Conservation (phyloP, 1,140 invertebrate genomes). For the Drosophila busckii region DNA sequence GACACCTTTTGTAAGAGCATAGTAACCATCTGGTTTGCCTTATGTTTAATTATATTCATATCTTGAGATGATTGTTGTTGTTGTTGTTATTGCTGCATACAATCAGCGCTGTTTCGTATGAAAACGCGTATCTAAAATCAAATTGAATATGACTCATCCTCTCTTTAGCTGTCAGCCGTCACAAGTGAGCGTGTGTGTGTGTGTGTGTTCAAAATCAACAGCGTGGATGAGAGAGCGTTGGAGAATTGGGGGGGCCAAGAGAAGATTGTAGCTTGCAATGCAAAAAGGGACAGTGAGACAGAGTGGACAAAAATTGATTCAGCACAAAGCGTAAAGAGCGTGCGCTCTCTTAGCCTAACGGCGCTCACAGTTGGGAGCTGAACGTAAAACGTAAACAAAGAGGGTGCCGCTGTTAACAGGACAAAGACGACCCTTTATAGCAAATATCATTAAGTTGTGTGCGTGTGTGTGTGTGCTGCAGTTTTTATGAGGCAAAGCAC, state of each 20-base stretch:
- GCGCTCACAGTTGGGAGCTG: too few species aligned
- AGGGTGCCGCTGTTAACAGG: constrained; percentile 7
- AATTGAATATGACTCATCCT: constrained; percentile 49
- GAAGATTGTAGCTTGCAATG: too few species aligned
- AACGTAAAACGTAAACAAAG: constrained; percentile 21
- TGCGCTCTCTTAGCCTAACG: too few species aligned
- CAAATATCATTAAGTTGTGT: constrained; percentile 1
- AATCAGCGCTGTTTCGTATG: constrained; percentile 51
- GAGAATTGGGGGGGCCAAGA: too few species aligned
- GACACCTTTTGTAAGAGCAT: constrained; percentile 6
- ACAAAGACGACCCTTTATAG: constrained; percentile 24
- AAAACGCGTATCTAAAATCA: constrained; percentile 45
- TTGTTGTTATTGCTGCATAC: constrained; percentile 23
- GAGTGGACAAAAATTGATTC: too few species aligned
- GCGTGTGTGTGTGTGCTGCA: background rate
- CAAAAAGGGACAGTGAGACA: too few species aligned
- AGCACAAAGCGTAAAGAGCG: too few species aligned
- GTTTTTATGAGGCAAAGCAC: background rate
- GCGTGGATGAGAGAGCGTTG: too few species aligned
- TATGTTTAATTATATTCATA: constrained; percentile 26
- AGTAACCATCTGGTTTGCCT: constrained; percentile 10
- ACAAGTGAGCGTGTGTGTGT: constrained; percentile 4
- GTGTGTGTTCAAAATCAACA: constrained; percentile 16
- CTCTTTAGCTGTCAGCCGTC: constrained; percentile 3
- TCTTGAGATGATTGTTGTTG: constrained; percentile 2